Evolutionary conservation across 2,797 vertebrate genomes (phyloP).

Genomic region (Spizella passerina): DNA sequence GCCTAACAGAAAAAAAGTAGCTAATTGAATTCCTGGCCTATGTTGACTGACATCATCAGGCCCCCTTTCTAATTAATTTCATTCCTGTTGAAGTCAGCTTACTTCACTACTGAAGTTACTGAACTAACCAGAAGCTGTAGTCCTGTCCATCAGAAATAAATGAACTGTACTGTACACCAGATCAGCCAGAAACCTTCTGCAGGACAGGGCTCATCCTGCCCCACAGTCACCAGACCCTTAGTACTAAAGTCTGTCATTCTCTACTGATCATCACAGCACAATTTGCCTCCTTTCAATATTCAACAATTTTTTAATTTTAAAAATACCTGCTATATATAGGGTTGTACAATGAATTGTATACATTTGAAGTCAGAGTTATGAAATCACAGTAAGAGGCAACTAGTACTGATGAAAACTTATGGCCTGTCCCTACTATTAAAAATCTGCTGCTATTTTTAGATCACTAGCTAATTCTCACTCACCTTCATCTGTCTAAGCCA

Average conservation of each 20-base stretch:
- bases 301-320: not conserved
- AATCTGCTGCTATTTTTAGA: conserved; percentile 44
- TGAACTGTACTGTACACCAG: not conserved
- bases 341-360: not conserved
- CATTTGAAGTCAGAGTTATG: not conserved
- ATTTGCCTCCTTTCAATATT: not conserved
- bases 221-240: not conserved
- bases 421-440: not conserved
- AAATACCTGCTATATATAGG: not conserved
- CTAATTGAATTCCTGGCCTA: not conserved
- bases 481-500: conserved; percentile 31
- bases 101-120: not conserved
- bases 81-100: not conserved
- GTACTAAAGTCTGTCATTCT: not conserved
- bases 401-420: not conserved
- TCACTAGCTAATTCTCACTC: conserved; percentile 25
- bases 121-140: not conserved
- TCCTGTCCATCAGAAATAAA: not conserved
- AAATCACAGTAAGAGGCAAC: not conserved
- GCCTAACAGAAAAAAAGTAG: not conserved
- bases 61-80: not conserved
- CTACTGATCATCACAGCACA: not conserved
- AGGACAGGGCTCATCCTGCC: not conserved
- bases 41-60: not conserved
- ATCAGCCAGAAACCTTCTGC: not conserved